Conservation (phyloP, 2,888 invertebrate genomes). For the Tipula lateralis region DNA sequence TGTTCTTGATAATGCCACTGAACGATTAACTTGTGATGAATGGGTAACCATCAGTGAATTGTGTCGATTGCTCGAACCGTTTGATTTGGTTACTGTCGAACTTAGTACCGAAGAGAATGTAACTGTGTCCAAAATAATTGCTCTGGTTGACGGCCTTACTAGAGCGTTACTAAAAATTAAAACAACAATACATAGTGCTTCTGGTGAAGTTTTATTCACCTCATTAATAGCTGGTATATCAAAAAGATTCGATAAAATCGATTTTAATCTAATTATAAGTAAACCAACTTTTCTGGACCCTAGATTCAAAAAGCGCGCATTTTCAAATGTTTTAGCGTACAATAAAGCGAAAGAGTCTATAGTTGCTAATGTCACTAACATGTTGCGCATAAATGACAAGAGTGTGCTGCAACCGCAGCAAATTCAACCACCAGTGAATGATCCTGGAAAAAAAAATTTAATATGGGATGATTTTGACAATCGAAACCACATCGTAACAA, state of each 20-base stretch:
- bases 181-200: neutral
- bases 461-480: too few relatives aligned
- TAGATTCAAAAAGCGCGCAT: neutral
- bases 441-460: too few relatives aligned
- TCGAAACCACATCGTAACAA: too few relatives aligned
- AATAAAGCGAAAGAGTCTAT: neutral
- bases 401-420: too few relatives aligned
- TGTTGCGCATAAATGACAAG: too few relatives aligned
- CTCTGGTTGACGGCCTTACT: neutral
- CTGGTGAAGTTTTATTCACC: neutral
- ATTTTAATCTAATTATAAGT: neutral
- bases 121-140: neutral
- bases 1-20: conserved; percentile 34
- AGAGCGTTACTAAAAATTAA: neutral
- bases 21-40: conserved; percentile 36
- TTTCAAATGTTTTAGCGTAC: neutral
- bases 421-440: too few relatives aligned
- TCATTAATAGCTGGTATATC: neutral
- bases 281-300: neutral
- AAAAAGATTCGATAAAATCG: neutral
- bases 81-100: neutral
- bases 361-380: too few relatives aligned
- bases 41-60: neutral
- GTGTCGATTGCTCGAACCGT: neutral
- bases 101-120: neutral